Conservation (phyloP, 2,888 invertebrate genomes). For the Lasioglossum figueresi region DNA sequence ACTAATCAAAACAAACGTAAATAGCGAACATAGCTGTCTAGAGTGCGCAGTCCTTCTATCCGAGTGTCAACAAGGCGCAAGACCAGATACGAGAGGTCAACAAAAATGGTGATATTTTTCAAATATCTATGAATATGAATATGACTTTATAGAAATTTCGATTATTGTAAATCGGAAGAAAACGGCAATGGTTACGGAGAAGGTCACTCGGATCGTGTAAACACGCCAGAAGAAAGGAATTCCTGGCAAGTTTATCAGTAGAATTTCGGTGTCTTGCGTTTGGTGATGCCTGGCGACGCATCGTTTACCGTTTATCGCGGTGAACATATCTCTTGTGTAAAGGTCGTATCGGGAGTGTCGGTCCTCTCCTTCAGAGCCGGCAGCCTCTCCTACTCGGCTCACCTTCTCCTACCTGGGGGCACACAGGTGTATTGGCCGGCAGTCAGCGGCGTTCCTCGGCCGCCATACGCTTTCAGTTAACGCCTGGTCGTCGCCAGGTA, state of each 20-base stretch:
- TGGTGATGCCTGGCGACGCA: slow-evolving; percentile 18
- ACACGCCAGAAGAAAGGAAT: neutral
- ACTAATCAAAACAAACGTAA: too few species aligned
- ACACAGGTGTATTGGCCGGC: slow-evolving; percentile 74
- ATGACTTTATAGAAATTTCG: too few species aligned
- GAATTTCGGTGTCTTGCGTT: neutral
- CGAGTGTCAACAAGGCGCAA: too few species aligned
- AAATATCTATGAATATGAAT: too few species aligned
- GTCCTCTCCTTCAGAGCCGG: slow-evolving; percentile 57
- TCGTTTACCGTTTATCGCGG: slow-evolving; percentile 54
- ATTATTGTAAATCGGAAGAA: too few species aligned
- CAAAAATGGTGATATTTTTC: too few species aligned
- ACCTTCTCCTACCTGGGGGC: slow-evolving; percentile 60
- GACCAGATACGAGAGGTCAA: too few species aligned
- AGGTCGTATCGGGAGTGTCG: slow-evolving; percentile 64
- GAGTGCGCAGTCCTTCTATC: too few species aligned
- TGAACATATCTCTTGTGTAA: slow-evolving; percentile 63
- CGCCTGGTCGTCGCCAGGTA: slow-evolving; percentile 72
- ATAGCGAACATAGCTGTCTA: too few species aligned
- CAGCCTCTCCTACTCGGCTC: slow-evolving; percentile 55
- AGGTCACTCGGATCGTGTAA: too few species aligned
- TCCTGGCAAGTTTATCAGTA: neutral
- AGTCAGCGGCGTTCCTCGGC: slow-evolving; percentile 51
- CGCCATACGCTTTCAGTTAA: slow-evolving; percentile 70
- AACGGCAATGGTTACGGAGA: too few species aligned